Conservation (phyloP, 2,797 vertebrate genomes). For the Lophotriccus pileatus region DNA sequence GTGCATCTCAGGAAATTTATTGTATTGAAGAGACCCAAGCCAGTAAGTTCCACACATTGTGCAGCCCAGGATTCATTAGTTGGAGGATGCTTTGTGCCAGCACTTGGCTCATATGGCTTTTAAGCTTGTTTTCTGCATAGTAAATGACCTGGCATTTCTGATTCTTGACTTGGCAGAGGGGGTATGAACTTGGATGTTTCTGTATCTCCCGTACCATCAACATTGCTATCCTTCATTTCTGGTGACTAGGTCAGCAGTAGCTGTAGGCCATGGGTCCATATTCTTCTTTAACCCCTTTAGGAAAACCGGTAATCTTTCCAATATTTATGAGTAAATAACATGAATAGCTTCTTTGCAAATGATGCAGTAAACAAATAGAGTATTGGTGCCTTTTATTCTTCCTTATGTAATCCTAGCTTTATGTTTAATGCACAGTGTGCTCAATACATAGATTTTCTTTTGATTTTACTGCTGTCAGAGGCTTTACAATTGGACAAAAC, state of each 20-base stretch:
- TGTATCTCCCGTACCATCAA: background rate
- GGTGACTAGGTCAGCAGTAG: background rate
- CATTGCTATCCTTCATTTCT: background rate
- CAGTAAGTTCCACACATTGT: background rate
- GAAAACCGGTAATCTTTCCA: background rate
- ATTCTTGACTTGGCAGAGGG: background rate
- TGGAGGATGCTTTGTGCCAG: background rate
- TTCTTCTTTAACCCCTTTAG: background rate
- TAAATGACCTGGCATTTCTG: background rate
- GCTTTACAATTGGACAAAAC: background rate
- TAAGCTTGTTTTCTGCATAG: background rate
- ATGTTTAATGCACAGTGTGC: background rate
- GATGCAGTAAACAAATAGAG: background rate
- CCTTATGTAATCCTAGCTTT: background rate
- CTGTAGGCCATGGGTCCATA: background rate
- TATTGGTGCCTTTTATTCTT: background rate
- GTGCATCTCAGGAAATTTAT: background rate
- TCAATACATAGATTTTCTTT: background rate
- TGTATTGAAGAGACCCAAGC: background rate
- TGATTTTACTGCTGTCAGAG: background rate
- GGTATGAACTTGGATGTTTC: background rate
- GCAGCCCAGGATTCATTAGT: background rate
- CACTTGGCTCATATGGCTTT: background rate
- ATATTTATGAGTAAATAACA: background rate
- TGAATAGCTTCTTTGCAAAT: background rate